Conservation (phyloP, 2,113 vertebrate genomes). For the Thamnophis sirtalis region DNA sequence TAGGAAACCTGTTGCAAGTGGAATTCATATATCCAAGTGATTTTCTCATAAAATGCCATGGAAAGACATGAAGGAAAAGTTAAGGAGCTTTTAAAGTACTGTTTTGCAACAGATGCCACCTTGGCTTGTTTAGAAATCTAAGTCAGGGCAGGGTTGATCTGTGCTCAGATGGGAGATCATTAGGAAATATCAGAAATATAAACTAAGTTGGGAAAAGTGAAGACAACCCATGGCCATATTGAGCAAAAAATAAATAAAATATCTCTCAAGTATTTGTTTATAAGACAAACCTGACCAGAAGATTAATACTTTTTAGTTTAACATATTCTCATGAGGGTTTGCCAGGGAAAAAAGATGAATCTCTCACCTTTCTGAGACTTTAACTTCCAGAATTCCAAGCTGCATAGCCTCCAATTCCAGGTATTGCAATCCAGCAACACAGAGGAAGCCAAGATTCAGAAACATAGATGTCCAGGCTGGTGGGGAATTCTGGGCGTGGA, state of each 20-base stretch:
- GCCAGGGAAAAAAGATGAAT: neutral
- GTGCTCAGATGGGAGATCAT: neutral
- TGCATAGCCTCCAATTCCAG: neutral
- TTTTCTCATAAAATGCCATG: neutral
- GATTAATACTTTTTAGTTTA: neutral
- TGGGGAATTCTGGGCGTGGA: neutral
- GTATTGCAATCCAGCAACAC: neutral
- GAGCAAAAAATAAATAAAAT: neutral
- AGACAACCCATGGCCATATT: neutral
- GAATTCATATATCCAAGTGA: neutral
- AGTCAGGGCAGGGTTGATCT: neutral
- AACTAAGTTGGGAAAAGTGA: neutral
- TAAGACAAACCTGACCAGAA: neutral
- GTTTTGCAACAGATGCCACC: neutral
- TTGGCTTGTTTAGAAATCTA: neutral
- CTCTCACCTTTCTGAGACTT: neutral
- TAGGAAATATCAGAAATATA: neutral
- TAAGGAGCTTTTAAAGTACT: neutral
- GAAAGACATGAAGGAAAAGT: neutral
- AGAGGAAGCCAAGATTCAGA: neutral
- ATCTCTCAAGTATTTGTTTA: neutral
- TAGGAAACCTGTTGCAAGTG: neutral
- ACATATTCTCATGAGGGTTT: neutral
- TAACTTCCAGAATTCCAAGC: neutral
- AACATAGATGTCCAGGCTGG: neutral